Percentiles rank a stretch among this genome's conserved stretches.
phyloP scores from a whole-genome alignment of 1,140 invertebrate species.

The Steinernema feltiae region DNA sequence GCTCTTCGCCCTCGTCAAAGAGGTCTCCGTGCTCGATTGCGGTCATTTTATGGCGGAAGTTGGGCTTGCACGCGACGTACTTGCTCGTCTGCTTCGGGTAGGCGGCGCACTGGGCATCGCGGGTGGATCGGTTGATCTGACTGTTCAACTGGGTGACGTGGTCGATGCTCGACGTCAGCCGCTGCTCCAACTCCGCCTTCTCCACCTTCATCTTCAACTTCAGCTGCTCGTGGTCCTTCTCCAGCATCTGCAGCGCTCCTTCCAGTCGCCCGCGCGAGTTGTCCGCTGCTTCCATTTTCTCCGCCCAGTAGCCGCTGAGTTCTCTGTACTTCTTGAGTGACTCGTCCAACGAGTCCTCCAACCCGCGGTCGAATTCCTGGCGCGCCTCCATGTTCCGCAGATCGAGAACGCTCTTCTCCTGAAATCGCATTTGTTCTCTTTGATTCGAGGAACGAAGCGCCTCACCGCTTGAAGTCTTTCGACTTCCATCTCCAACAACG shows the following conservation, averaged over 20 bases:
- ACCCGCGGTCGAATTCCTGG: conserved; percentile 43
- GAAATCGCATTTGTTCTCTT: no score
- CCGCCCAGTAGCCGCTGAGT: conserved; percentile 44
- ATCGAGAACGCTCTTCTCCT: conserved; percentile 48
- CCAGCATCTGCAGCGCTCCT: conserved; percentile 10
- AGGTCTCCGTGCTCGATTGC: conserved; percentile 43
- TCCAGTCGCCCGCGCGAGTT: conserved; percentile 21
- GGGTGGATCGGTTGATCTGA: conserved; percentile 35
- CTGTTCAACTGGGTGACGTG: conserved; percentile 43
- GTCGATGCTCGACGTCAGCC: conserved; percentile 44
- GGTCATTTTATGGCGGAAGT: conserved; percentile 37
- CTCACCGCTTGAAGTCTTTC: conserved; percentile 35
- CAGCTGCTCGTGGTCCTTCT: conserved; percentile 34
- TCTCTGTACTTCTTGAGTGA: conserved; percentile 42
- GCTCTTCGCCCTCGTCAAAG: conserved; percentile 42
- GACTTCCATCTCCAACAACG: conserved; percentile 42
- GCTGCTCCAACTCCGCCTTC: conserved; percentile 41
- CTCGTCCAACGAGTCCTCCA: conserved; percentile 43
- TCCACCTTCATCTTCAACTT: conserved; percentile 37
- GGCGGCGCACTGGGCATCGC: conserved; percentile 50
- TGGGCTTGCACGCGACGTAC: conserved; percentile 55
- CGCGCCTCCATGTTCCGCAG: conserved; percentile 39
- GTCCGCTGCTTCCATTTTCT: conserved; percentile 42
- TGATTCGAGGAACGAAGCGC: conserved; percentile 13
- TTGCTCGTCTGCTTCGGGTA: conserved; percentile 45